Conservation (phyloP, 2,888 invertebrate genomes). For the Ceramica pisi region DNA sequence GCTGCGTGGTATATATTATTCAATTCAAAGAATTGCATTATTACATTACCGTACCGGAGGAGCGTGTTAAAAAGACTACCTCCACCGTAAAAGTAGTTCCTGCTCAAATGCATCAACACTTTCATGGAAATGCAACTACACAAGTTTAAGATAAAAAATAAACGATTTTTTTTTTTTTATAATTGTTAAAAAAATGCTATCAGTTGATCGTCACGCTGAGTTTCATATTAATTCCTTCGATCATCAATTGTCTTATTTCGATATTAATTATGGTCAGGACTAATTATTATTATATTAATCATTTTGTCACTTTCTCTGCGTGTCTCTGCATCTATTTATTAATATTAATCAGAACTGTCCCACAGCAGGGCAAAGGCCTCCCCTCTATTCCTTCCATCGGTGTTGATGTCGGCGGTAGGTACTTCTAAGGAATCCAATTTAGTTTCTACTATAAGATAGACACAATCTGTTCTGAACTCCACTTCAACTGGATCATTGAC, state of each 20-base stretch:
- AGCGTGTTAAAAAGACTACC: conserved; percentile 20
- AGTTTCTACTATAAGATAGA: neutral
- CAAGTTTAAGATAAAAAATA: conserved; percentile 2
- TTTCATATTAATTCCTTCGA: conserved; percentile 2
- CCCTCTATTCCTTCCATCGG: neutral
- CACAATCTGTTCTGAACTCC: neutral
- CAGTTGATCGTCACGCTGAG: conserved; percentile 10
- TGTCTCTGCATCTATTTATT: neutral
- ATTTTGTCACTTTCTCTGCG: neutral
- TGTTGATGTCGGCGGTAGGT: neutral
- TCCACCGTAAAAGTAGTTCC: conserved; percentile 42
- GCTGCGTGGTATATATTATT: neutral
- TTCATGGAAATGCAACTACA: conserved; percentile 32
- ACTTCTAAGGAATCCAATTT: neutral
- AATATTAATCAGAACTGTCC: neutral
- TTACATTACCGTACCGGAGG: neutral
- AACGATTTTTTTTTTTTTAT: conserved; percentile 3
- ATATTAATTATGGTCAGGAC: neutral
- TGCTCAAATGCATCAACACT: conserved; percentile 30
- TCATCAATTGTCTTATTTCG: neutral
- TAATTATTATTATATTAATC: no score
- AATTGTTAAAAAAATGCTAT: neutral
- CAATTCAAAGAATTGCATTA: conserved; percentile 20
- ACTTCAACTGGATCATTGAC: neutral
- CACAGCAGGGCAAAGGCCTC: neutral